Conservation (phyloP, 30 jellyfish, hydroid and myxozoan species). For the Catostylus mosaicus region DNA sequence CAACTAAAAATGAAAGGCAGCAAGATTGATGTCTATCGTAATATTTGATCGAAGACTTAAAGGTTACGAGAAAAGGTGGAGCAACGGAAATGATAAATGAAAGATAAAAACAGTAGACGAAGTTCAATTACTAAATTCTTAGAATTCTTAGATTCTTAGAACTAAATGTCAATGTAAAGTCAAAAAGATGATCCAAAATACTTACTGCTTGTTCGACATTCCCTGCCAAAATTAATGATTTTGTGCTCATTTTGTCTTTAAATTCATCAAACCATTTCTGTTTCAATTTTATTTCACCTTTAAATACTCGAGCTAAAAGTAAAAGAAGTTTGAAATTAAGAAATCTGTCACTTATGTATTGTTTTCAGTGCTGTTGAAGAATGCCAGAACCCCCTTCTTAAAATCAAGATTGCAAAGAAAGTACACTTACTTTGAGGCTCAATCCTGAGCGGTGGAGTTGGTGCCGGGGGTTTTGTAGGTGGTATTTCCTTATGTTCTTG, state of each 20-base stretch:
- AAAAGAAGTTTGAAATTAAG: neutral
- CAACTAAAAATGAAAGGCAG: neutral
- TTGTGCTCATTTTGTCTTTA: slow-evolving; percentile 78
- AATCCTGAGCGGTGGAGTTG: slow-evolving; percentile 88
- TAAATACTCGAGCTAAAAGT: slow-evolving; percentile 87
- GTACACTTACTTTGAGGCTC: slow-evolving; percentile 91
- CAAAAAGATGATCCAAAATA: neutral
- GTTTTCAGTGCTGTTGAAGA: too few relatives aligned
- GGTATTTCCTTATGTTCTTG: slow-evolving; percentile 61
- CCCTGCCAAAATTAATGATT: slow-evolving; percentile 91
- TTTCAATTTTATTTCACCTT: slow-evolving; percentile 85
- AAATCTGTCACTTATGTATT: too few relatives aligned
- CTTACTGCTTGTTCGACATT: slow-evolving; percentile 98
- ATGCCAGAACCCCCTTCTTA: neutral
- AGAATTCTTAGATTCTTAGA: too few relatives aligned
- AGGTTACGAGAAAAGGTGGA: neutral
- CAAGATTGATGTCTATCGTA: neutral
- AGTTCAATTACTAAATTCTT: too few relatives aligned
- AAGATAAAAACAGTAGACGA: too few relatives aligned
- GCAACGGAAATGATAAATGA: too few relatives aligned
- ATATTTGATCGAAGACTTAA: too few relatives aligned
- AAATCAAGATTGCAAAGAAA: neutral
- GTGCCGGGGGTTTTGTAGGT: slow-evolving; percentile 85
- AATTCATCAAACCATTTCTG: slow-evolving; percentile 97
- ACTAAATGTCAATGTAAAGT: too few relatives aligned